phyloP scores from a whole-genome alignment of 1,140 invertebrate genomes.

The Drosophila nigromelanica region DNA sequence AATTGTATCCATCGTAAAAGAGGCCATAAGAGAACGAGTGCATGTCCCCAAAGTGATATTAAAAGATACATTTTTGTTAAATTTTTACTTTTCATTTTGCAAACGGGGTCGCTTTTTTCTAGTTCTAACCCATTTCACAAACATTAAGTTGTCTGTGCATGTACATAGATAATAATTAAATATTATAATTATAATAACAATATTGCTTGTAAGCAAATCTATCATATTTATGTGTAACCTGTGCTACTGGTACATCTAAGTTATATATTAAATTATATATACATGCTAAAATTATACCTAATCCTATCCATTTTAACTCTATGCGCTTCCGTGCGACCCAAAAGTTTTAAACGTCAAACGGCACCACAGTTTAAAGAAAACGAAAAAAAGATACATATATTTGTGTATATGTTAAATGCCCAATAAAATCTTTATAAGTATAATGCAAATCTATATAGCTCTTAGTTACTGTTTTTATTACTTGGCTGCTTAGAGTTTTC shows the following conservation, averaged over 20 bases:
- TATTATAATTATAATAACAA: conserved; percentile 5
- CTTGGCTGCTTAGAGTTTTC: conserved; percentile 52
- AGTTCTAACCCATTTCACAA: conserved; percentile 29
- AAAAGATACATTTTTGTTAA: conserved; percentile 46
- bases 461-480: conserved; percentile 48
- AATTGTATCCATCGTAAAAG: conserved; percentile 46
- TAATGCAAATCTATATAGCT: conserved; percentile 18
- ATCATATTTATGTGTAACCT: conserved; percentile 57
- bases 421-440: conserved; percentile 15
- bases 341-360: conserved; percentile 68
- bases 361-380: conserved; percentile 19
- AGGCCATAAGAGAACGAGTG: conserved; percentile 50
- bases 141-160: conserved; percentile 19
- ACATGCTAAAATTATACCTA: conserved; percentile 1
- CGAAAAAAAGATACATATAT: conserved; percentile 18
- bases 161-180: conserved; percentile 32
- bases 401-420: conserved; percentile 5
- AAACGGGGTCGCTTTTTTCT: conserved; percentile 48
- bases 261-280: conserved; percentile 8
- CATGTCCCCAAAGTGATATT: conserved; percentile 59
- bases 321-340: conserved; percentile 73
- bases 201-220: conserved; percentile 33
- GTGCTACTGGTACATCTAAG: conserved; percentile 62
- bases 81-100: conserved; percentile 46
- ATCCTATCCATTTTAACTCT: conserved; percentile 33